A percentile compares a stretch with the other conserved stretches of the same genome.
phyloP scores from a whole-genome alignment of 1,140 invertebrate species.

The Temnothorax longispinosus region DNA sequence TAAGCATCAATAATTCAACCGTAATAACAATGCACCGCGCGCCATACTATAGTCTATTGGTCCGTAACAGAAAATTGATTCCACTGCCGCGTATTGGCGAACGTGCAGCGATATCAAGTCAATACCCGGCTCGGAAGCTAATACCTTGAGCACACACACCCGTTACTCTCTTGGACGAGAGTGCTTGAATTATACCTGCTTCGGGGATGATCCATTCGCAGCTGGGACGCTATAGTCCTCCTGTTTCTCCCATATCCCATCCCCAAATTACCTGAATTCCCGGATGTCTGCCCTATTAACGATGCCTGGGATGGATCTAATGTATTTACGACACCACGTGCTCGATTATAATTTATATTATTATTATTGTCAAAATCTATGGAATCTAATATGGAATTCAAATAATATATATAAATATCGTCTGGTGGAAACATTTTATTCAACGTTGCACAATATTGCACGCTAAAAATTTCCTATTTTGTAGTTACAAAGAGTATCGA shows the following conservation, averaged over 20 bases:
- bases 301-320: background rate
- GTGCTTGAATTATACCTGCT: conserved; percentile 56
- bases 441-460: background rate
- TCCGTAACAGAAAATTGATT: conserved; percentile 58
- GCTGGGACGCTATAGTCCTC: conserved; percentile 19
- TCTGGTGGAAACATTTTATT: background rate
- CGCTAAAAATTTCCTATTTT: background rate
- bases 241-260: background rate
- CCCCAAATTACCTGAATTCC: conserved; percentile 28
- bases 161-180: conserved; percentile 52
- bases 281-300: background rate
- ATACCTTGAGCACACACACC: conserved; percentile 51
- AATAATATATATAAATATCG: background rate
- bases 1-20: conserved; percentile 38
- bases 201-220: conserved; percentile 50
- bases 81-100: background rate
- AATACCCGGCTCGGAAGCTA: conserved; percentile 53
- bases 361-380: background rate
- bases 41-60: background rate
- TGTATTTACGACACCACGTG: background rate
- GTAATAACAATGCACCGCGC: conserved; percentile 30
- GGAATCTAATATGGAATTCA: background rate
- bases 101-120: conserved; percentile 39
- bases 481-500: background rate
- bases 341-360: background rate